A percentile compares a stretch with the other conserved stretches of the same genome.
phyloP scores from a whole-genome alignment of 2,113 vertebrate species.

The Chionis minor region DNA sequence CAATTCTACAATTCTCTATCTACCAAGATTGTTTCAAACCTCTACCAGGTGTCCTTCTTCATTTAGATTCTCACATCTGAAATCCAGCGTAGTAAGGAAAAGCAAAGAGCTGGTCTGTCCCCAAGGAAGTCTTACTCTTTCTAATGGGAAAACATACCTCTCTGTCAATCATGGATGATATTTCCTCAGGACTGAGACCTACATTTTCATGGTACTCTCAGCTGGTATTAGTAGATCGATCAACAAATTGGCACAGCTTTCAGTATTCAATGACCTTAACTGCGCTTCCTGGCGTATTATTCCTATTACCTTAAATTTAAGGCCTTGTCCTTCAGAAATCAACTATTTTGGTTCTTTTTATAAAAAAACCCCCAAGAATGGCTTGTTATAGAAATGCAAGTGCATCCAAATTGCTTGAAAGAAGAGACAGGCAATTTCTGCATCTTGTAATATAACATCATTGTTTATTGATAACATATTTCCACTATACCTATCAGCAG shows the following conservation, averaged over 20 bases:
- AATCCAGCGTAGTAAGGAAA: neutral
- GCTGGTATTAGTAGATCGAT: neutral
- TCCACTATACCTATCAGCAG: neutral
- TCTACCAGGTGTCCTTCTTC: neutral
- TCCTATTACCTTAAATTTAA: neutral
- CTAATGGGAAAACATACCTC: neutral
- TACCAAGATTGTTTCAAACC: neutral
- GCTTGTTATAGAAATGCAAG: neutral
- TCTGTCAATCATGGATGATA: neutral
- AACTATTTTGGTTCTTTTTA: neutral
- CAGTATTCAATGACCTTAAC: neutral
- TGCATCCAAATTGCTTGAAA: neutral
- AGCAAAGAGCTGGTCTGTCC: neutral
- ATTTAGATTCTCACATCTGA: constrained; percentile 20
- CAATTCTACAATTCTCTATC: neutral
- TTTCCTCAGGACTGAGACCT: neutral
- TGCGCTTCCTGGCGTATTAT: neutral
- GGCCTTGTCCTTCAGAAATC: neutral
- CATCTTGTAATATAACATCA: neutral
- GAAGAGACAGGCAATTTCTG: neutral
- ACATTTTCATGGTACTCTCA: neutral
- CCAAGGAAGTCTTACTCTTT: neutral
- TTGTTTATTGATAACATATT: neutral
- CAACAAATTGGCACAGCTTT: neutral
- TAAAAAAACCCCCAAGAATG: neutral